Base-by-base conservation (phyloP, 2,888 invertebrate species). In the Cancer borealis region DNA sequence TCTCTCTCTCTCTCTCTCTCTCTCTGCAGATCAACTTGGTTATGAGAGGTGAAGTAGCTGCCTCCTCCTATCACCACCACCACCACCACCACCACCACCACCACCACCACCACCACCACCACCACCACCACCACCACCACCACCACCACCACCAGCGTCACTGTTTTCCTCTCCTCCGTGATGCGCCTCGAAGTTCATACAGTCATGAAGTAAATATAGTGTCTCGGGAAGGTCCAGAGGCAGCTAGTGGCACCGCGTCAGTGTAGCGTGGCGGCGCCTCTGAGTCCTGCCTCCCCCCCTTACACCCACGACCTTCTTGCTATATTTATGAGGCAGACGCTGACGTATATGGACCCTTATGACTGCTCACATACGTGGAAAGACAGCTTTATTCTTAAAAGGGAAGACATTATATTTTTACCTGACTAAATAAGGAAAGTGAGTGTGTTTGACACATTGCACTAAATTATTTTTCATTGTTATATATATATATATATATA, bases 261-360 rank as follows among this genome's bases (percentile, higher is more conserved):
- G n/a, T n/a, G 8, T 17, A 21, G 26, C n/a, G 54, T 39, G 54
- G 54, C 54, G 54, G 54, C 54, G 54, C 54, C 54, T 54, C 14
- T 3, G 3, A 17, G 54, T 54, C 14, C 14, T 54, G 54, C 54
- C 54, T 54, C 54, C 17, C 14, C 54, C 54, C 3, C 54, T 14
- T 54, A 1, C 54, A 1, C 39, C 39, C 39, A 39, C 39, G 39
- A 39, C 54, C 54, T 54, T 73, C 73, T 6, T 73, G 73, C 21
- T 26, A 21, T 73, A 73, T 73, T 73, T 73, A 73, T 73, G 73
- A 73, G 73, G 6, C 73, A n/a, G 73, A 73, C 73, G 73, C 73
- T 73, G 73, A 73, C 73, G 73, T n/a, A 26, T 73, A 73, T 73
- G 73, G 73, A n/a, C 73, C 21, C 73, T 73, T 21, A 73, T 54